Conservation (phyloP, 2,113 vertebrate genomes). For the Callipepla squamata region DNA sequence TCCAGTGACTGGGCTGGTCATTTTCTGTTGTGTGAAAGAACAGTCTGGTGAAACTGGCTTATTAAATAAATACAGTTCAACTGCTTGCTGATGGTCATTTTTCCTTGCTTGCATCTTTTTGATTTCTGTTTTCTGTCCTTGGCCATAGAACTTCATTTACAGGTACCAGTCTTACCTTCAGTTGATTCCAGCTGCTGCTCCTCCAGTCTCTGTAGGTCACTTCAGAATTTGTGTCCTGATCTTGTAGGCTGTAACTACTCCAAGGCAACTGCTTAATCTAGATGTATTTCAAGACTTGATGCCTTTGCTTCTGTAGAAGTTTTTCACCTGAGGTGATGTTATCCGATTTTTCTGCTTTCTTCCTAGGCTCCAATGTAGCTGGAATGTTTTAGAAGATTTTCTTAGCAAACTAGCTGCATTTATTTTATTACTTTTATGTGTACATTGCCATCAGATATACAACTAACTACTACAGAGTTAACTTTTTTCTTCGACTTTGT, state of each 20-base stretch:
- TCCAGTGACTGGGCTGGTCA: background rate
- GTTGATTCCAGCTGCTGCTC: background rate
- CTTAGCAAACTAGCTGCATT: background rate
- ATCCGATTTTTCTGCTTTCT: background rate
- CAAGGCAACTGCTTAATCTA: background rate
- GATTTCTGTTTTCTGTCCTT: constrained; percentile 14
- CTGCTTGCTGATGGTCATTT: constrained; percentile 5
- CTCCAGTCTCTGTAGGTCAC: background rate
- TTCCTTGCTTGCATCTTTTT: background rate
- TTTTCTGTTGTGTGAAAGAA: background rate
- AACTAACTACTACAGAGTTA: background rate
- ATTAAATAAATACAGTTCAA: background rate
- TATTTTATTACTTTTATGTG: background rate
- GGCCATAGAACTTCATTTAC: background rate
- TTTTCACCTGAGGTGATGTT: background rate
- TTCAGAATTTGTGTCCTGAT: background rate
- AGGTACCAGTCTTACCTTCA: background rate
- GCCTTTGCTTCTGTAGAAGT: background rate
- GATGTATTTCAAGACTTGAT: background rate
- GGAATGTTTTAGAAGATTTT: background rate
- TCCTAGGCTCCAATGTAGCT: background rate
- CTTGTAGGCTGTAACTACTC: background rate
- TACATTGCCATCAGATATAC: background rate
- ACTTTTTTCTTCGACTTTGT: background rate
- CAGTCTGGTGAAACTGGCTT: background rate